Base-by-base conservation (phyloP, 2,888 invertebrate genomes). In the Phengaris alcon region DNA sequence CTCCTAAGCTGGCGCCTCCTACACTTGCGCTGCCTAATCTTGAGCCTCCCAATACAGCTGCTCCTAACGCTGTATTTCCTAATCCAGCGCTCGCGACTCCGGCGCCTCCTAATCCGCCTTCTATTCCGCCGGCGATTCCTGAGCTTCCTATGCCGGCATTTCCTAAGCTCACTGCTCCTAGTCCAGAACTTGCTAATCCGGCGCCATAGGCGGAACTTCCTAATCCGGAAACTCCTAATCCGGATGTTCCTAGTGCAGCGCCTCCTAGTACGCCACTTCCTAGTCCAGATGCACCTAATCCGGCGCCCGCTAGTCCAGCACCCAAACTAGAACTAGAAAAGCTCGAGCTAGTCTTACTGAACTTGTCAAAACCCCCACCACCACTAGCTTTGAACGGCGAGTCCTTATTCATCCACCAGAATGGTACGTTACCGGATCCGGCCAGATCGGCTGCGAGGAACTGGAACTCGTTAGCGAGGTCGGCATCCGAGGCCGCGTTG, bases 371-470 rank as follows among this genome's bases (percentile, higher is more conserved):
- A 74, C 82, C 86, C 0, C 84, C 87, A 48, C 86, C 86, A 0
- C 84, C 87, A 44, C 86, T 85, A 6, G 88, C 89, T 80, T 94
- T 94, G 84, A 95, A 94, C 0, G 95, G 95, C 0, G 94, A 94
- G 79, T 95, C 88, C 48, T 94, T 87, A 77, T 90, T 90, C 90
- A 94, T 94, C 95, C 95, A 95, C 95, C 95, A 95, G 84, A 93
- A 95, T 0, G 93, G 93, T 15, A 86, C 87, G n/a, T 86, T 86
- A 4, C 84, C 84, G 0, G 87, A 84, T 0, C 86, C 79, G 2
- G 83, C 86, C 5, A 86, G 88, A 4, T 81, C 82, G 0, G 88
- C 90, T 15, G 90, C 87, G 59, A 93, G 91, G 85, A 93, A 93
- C 5, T 84, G 84, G 80, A 90, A 90, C 74, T 90, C 90, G 12